Evolutionary conservation across 2,888 invertebrate species (phyloP), one percentile per base, ranked within the genome.

Genomic region (Calameuta filiformis): DNA sequence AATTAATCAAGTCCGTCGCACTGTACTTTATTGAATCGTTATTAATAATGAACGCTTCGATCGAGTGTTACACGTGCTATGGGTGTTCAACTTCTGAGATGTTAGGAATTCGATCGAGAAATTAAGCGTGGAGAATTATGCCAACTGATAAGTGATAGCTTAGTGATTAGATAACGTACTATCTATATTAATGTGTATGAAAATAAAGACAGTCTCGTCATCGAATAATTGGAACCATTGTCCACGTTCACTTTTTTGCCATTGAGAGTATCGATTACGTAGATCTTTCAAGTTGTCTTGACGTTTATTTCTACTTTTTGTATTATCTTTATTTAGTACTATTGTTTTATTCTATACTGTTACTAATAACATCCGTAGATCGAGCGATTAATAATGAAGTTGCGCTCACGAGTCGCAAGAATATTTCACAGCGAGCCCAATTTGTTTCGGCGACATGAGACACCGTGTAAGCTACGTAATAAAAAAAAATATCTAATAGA

Each of bases 401-500:
- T 78, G 33, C 34, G n/a, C 73, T 71, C 69, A 33, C 56, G 35
- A 31, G 12, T 77, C 31, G 23, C 35, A 30, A 33, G 71, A 40
- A 15, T 69, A 3, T 78, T 78, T 73, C 76, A 73, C 31, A 78
- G 78, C 56, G 56, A 75, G 35, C 77, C 77, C 35, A 69, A 74
- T 75, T 75, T 77, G 40, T 15, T 11, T 69, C 56, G 4, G 12
- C 56, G n/a, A 75, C 23, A 23, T 23, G 9, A 9, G 56, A 56
- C 23, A 56, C 23, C 9, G 23, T 56, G 56, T 56, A 56, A 56
- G 56, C 56, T 23, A 23, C 23, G 9, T 23, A 23, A 9, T 56
- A 23, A 9, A 11, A 73, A 1, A 34, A 73, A 74, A 68, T 73
- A 74, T 73, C 73, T 31, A 30, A 34, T 15, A 11, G n/a, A 12